These are phyloP conservation scores for Anastrepha obliqua DNA, from an alignment of 1,140 invertebrate species.

Conservation along the genomic window DNA sequence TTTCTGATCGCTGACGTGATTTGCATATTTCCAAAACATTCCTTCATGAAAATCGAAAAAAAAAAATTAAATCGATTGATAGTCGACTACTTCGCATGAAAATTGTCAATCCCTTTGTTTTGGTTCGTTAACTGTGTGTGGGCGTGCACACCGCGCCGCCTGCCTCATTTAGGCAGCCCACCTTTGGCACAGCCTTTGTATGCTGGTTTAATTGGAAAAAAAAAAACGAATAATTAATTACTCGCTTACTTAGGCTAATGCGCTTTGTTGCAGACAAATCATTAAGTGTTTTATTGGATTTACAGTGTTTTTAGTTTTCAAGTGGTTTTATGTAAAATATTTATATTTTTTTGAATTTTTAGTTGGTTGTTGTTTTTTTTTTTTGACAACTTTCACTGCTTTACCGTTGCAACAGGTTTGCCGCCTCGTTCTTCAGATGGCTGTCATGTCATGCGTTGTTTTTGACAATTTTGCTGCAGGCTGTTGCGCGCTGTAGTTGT, in stretches of 20 bases:
- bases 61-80: not conserved
- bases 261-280: constrained; percentile 32
- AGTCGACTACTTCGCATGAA: not conserved
- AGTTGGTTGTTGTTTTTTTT: not conserved
- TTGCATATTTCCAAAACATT: not conserved
- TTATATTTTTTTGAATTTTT: not conserved
- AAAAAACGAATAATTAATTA: constrained; percentile 31
- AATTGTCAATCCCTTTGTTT: constrained; percentile 15
- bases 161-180: not conserved
- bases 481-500: not conserved
- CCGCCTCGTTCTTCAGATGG: constrained; percentile 47
- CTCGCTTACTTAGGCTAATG: constrained; percentile 46
- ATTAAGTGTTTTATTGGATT: constrained; percentile 38
- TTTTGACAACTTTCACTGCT: constrained; percentile 17
- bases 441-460: not conserved
- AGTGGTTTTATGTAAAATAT: not conserved
- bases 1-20: constrained; percentile 3
- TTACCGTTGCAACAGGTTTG: constrained; percentile 51
- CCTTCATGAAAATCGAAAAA: not conserved
- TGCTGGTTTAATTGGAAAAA: not conserved
- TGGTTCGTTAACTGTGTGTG: not conserved
- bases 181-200: not conserved
- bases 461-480: not conserved
- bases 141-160: not conserved
- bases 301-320: not conserved